Evolutionary conservation across 2,113 vertebrate genomes (phyloP).

Genomic region (Conger conger): DNA sequence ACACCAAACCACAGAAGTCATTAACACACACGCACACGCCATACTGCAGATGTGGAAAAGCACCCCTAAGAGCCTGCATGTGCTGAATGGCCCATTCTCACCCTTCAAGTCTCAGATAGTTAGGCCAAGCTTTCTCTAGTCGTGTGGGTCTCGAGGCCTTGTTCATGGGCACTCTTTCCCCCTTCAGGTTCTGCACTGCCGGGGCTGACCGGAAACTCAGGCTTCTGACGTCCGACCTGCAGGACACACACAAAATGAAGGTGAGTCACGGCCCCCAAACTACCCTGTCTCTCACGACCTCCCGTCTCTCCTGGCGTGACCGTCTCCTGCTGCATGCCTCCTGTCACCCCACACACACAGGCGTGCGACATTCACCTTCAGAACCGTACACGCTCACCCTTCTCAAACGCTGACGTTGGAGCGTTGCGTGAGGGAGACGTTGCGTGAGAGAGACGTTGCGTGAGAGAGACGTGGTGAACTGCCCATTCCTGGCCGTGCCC

Average conservation of each 20-base stretch:
- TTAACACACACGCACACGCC: neutral
- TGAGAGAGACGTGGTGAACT: neutral
- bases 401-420: neutral
- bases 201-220: conserved; percentile 86
- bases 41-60: neutral
- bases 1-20: conserved; percentile 34
- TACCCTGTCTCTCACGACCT: neutral
- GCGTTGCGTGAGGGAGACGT: neutral
- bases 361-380: neutral
- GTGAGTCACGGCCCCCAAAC: conserved; percentile 66
- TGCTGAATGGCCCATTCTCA: neutral
- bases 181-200: conserved; percentile 87
- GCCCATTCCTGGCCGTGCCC: neutral
- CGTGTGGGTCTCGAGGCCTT: neutral
- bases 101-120: neutral
- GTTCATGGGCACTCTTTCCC: conserved; percentile 33
- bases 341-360: neutral
- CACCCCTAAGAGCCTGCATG: neutral
- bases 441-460: neutral
- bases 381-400: neutral
- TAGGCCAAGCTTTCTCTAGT: neutral
- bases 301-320: neutral
- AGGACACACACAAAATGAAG: conserved; percentile 86
- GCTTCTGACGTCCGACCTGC: conserved; percentile 88
- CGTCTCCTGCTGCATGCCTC: neutral